Base-by-base conservation (phyloP, 1,140 invertebrate genomes). In the Zaprionus ghesquierei region DNA sequence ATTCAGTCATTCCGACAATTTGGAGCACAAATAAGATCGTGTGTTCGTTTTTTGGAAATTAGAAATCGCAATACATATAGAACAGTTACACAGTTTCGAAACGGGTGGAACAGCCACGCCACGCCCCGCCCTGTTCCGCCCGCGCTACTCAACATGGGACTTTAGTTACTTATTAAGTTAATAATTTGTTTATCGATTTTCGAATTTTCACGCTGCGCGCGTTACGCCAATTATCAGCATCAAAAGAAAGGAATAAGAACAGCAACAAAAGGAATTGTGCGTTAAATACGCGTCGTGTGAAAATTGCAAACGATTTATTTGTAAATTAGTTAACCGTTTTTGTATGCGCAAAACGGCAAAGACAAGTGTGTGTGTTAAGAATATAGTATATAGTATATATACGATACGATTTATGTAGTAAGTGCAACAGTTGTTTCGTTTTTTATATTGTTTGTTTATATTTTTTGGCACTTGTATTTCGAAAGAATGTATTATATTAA, bases 21-120 rank as follows among this genome's bases (percentile, higher is more conserved):
- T 15, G 15, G 44, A 50, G 60, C 74, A 79, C 77, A 65, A n/a
- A 70, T 49, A 63, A 89, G 41, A 89, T 27, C 84, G 41, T 46
- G 84, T 89, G 82, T 71, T 79, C 60, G 66, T 64, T 77, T 80
- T 87, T 73, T 81, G 77, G 84, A 87, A 89, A 89, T 89, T 89
- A 89, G 73, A 80, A 80, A 27, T 69, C 49, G 61, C 73, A n/a
- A n/a, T 78, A 50, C 58, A 69, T 13, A 13, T 35, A 35, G 33
- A 35, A 51, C 69, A 89, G 84, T 89, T 87, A 72, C 77, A 84
- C 35, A 41, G 35, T 41, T 41, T n/a, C 35, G 35, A 15, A 2
- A 8, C 35, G 35, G 35, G 35, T 8, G 15, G 35, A n/a, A 41
- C 6, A 6, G 66, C 76, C 69, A 49, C n/a, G 13, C 41, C 31